phyloP scores from a whole-genome alignment of 2,797 vertebrate genomes.

The Periparus ater region DNA sequence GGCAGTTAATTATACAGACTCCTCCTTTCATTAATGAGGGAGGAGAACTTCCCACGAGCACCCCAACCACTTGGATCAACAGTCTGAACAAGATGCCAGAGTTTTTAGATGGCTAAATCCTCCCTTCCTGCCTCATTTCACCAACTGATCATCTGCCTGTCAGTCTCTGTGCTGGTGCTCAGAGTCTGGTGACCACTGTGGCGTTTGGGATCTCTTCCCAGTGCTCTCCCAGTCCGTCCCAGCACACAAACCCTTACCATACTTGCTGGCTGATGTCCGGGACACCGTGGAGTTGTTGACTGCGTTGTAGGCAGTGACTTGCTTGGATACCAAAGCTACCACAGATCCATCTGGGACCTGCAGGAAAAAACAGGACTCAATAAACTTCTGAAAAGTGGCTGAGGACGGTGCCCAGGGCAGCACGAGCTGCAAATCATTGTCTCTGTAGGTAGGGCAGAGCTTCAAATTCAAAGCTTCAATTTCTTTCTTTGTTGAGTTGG shows the following conservation, averaged over 20 bases:
- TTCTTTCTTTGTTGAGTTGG: background rate
- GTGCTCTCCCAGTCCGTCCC: background rate
- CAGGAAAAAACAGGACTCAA: background rate
- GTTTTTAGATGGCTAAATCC: background rate
- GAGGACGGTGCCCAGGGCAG: background rate
- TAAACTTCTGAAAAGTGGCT: background rate
- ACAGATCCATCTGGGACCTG: conserved; percentile 94
- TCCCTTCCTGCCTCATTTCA: background rate
- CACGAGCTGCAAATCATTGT: background rate
- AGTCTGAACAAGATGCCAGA: background rate
- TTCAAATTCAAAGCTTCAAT: background rate
- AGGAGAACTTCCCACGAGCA: background rate
- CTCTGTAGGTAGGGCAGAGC: background rate
- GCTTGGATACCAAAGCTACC: conserved; percentile 96
- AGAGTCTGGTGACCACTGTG: background rate
- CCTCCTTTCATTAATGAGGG: background rate
- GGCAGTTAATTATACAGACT: background rate
- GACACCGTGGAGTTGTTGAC: conserved; percentile 98
- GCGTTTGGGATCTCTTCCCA: rapidly evolving
- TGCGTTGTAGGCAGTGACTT: conserved; percentile 96
- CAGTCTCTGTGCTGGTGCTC: background rate
- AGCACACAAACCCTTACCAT: conserved; percentile 80
- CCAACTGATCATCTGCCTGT: background rate
- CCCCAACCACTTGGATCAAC: background rate
- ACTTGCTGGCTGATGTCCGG: conserved; percentile 96